Evolutionary conservation across 2,113 vertebrate genomes (phyloP).

Genomic region (Callocephalon fimbriatum): DNA sequence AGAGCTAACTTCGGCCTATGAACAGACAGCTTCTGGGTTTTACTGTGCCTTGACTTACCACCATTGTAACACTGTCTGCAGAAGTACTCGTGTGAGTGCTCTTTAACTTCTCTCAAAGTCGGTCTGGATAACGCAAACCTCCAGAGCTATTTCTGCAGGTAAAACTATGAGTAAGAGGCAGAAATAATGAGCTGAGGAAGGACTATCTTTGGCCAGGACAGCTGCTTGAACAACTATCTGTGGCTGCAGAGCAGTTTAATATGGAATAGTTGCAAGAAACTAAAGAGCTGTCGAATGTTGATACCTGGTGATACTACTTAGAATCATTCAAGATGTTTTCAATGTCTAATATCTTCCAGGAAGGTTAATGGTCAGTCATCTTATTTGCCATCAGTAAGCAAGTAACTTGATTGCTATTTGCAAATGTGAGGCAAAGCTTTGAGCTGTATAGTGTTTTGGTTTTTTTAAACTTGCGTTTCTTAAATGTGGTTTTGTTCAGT

Average conservation of each 20-base stretch:
- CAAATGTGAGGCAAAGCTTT: neutral
- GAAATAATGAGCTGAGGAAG: neutral
- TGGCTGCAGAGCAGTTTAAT: neutral
- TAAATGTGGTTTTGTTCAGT: neutral
- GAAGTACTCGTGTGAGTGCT: neutral
- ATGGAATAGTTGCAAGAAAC: neutral
- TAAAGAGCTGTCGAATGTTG: neutral
- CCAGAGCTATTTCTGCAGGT: neutral
- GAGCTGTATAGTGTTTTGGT: neutral
- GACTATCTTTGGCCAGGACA: neutral
- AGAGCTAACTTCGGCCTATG: neutral
- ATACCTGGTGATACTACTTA: fast-evolving
- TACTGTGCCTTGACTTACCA: neutral
- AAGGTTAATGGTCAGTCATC: neutral
- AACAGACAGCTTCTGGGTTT: neutral
- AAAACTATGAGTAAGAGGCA: neutral
- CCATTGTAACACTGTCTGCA: neutral
- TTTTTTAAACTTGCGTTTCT: neutral
- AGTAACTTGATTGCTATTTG: neutral
- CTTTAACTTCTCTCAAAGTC: neutral
- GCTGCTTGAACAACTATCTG: neutral
- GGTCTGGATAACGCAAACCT: neutral
- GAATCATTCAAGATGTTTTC: neutral
- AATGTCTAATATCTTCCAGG: neutral
- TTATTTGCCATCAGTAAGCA: neutral